Evolutionary conservation across 2,113 vertebrate species (phyloP).

Genomic region (Canis aureus): DNA sequence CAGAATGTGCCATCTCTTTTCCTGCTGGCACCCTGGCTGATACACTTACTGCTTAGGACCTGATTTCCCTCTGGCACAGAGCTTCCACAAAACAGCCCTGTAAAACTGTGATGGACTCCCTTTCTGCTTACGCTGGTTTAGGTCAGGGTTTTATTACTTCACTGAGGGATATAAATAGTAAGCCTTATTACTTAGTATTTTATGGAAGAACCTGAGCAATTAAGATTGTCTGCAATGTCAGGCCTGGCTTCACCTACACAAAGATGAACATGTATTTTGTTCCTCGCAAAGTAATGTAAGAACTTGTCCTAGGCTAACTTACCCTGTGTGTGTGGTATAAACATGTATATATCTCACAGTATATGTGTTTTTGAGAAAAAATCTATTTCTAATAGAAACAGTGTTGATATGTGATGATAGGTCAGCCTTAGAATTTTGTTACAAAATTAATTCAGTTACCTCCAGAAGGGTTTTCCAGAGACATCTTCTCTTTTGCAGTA

Average conservation of each 20-base stretch:
- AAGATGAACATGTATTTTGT: background rate
- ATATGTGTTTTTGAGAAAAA: background rate
- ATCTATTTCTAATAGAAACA: background rate
- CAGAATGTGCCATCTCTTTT: background rate
- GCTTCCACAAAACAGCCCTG: background rate
- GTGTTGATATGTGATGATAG: background rate
- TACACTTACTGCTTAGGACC: background rate
- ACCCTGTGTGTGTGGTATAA: background rate
- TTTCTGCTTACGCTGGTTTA: background rate
- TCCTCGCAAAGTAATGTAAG: background rate
- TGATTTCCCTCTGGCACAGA: background rate
- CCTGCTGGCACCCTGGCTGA: background rate
- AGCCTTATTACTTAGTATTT: background rate
- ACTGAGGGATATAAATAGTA: background rate
- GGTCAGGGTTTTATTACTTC: slow-evolving; percentile 27
- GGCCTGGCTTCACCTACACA: background rate
- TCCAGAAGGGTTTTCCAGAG: background rate
- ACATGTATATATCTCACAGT: background rate
- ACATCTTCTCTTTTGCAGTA: background rate
- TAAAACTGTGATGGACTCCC: background rate
- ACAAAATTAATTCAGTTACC: background rate
- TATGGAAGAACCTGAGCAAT: background rate
- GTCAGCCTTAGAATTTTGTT: background rate
- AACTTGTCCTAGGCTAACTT: background rate
- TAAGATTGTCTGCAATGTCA: background rate